Percentiles rank a stretch among this genome's conserved stretches.
These are phyloP conservation scores for Cyanocitta stelleri DNA, from an alignment of 2,113 vertebrate species.

Conservation along the genomic window DNA sequence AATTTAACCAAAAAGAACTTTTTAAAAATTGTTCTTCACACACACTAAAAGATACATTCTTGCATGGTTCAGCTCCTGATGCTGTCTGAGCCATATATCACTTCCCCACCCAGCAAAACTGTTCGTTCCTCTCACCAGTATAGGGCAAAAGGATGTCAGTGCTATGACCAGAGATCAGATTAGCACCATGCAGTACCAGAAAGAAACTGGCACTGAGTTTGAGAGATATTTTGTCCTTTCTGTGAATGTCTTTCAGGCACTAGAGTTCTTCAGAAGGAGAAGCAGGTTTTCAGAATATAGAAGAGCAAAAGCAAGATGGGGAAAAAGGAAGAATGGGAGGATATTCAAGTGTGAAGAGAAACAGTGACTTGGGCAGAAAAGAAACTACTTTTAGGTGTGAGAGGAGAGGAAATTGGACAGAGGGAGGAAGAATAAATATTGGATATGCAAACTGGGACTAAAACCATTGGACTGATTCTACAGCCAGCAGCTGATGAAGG, in stretches of 20 bases:
- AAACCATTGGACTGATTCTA: neutral
- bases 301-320: neutral
- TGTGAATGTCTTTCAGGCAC: neutral
- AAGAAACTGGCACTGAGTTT: neutral
- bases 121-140: neutral
- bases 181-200: neutral
- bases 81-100: neutral
- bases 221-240: neutral
- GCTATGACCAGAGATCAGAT: neutral
- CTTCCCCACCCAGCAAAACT: neutral
- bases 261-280: neutral
- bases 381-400: neutral
- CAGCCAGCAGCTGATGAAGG: neutral
- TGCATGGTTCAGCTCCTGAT: neutral
- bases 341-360: neutral
- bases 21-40: neutral
- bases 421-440: neutral
- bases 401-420: neutral
- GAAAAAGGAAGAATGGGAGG: neutral
- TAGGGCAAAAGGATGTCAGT: neutral
- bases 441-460: neutral
- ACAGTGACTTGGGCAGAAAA: neutral
- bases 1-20: neutral
- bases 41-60: neutral
- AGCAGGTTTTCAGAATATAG: neutral